phyloP scores from a whole-genome alignment of 2,888 invertebrate genomes.

The Carabus problematicus region DNA sequence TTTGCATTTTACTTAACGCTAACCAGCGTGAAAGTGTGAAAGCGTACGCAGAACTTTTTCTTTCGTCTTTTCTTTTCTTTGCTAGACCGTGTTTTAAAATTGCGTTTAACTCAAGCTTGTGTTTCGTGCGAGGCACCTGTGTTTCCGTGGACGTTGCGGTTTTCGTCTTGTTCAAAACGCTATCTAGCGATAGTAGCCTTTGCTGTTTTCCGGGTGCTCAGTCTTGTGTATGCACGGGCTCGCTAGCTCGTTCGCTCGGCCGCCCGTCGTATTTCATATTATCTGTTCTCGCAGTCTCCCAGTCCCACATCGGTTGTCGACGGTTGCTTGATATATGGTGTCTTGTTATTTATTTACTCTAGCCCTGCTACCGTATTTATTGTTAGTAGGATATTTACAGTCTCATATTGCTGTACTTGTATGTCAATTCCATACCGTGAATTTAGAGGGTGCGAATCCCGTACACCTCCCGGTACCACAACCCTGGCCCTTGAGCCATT shows the following conservation, averaged over 20 bases:
- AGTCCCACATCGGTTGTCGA: conserved; percentile 32
- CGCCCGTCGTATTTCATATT: conserved; percentile 25
- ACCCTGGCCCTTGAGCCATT: too few relatives aligned
- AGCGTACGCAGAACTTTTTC: too few relatives aligned
- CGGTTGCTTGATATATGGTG: conserved; percentile 33
- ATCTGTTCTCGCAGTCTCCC: conserved; percentile 26
- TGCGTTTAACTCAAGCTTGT: conserved; percentile 12
- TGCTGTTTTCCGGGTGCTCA: too few relatives aligned
- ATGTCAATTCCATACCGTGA: too few relatives aligned
- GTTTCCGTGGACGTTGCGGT: neutral
- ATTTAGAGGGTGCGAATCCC: too few relatives aligned
- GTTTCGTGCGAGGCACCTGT: conserved; percentile 23
- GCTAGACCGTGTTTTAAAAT: conserved; percentile 7
- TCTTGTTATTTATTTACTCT: conserved; percentile 37
- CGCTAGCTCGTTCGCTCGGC: neutral
- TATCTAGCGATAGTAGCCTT: too few relatives aligned
- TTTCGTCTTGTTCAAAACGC: too few relatives aligned
- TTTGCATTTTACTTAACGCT: too few relatives aligned
- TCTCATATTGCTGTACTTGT: neutral
- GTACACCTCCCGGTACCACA: too few relatives aligned
- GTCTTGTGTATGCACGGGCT: neutral
- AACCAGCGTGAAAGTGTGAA: too few relatives aligned
- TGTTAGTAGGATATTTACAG: conserved; percentile 14
- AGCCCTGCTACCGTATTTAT: conserved; percentile 1
- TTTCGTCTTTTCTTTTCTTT: too few relatives aligned